A percentile compares a stretch with the other conserved stretches of the same genome.
Conservation (phyloP, 2,113 vertebrate genomes). For the Rhizomys pruinosus region DNA sequence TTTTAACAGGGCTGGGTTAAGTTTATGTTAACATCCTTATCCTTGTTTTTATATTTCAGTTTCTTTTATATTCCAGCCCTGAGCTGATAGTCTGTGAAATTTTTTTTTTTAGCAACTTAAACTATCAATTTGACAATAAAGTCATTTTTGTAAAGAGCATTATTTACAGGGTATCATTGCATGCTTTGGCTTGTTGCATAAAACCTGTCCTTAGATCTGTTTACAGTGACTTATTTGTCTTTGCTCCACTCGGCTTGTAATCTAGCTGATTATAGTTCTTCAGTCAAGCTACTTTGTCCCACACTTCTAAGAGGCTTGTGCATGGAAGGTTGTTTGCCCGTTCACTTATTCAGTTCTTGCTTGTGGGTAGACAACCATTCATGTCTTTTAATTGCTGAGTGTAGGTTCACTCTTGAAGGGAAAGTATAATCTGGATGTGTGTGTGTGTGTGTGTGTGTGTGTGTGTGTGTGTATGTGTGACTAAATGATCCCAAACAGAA, state of each 20-base stretch:
- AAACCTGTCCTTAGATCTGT: not conserved
- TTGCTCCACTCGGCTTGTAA: not conserved
- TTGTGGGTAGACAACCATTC: not conserved
- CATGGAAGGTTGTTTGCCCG: not conserved
- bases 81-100: not conserved
- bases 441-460: not conserved
- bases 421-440: not conserved
- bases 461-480: not conserved
- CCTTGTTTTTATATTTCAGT: not conserved
- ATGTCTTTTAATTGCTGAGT: conserved; percentile 30
- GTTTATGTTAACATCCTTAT: not conserved
- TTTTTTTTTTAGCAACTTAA: not conserved
- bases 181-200: not conserved
- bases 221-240: not conserved
- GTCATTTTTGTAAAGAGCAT: not conserved
- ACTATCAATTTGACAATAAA: not conserved
- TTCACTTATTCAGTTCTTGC: conserved; percentile 9
- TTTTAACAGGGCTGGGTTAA: not conserved
- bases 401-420: not conserved
- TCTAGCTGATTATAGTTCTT: not conserved
- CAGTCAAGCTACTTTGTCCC: not conserved
- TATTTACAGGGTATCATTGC: not conserved
- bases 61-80: not conserved
- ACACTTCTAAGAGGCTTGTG: not conserved
- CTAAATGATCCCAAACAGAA: conserved; percentile 25